Conservation (phyloP, 2,797 vertebrate species). For the Chaetophractus vellerosus region DNA sequence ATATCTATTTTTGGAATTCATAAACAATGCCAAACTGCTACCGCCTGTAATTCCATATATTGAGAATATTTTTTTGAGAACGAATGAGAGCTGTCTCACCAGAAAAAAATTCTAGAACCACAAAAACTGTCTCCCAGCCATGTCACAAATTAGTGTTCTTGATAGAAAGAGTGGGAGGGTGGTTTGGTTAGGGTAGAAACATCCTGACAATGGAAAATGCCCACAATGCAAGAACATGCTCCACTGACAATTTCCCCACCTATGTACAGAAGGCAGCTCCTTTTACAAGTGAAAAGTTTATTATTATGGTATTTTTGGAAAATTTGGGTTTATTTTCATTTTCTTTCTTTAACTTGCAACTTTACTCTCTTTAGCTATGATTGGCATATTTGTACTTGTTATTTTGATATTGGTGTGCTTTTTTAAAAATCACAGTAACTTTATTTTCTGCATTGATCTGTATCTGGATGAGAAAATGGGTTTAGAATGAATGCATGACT, state of each 20-base stretch:
- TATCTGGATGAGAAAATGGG: background rate
- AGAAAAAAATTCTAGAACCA: background rate
- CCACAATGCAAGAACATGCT: background rate
- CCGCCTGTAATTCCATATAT: background rate
- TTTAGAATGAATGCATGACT: background rate
- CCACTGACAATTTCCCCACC: background rate
- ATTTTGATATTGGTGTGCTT: slow-evolving; percentile 13
- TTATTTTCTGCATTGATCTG: slow-evolving; percentile 37
- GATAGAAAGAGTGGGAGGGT: background rate
- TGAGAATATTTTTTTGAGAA: slow-evolving; percentile 40
- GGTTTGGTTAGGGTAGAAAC: background rate
- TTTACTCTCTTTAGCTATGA: background rate
- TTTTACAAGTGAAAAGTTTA: background rate
- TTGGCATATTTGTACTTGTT: background rate
- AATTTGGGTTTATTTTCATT: slow-evolving; percentile 50
- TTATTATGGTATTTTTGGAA: slow-evolving; percentile 24
- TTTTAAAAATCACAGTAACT: slow-evolving; percentile 18
- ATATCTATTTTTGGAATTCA: no score
- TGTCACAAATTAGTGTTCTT: slow-evolving; percentile 28
- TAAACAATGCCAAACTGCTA: no score
- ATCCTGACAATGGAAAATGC: background rate
- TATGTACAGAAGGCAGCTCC: background rate
- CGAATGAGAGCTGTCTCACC: background rate
- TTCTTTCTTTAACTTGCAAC: background rate
- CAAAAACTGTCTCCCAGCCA: background rate